These are phyloP conservation scores for Euspilapteryx auroguttella DNA, from an alignment of 2,888 invertebrate species.

Conservation along the genomic window DNA sequence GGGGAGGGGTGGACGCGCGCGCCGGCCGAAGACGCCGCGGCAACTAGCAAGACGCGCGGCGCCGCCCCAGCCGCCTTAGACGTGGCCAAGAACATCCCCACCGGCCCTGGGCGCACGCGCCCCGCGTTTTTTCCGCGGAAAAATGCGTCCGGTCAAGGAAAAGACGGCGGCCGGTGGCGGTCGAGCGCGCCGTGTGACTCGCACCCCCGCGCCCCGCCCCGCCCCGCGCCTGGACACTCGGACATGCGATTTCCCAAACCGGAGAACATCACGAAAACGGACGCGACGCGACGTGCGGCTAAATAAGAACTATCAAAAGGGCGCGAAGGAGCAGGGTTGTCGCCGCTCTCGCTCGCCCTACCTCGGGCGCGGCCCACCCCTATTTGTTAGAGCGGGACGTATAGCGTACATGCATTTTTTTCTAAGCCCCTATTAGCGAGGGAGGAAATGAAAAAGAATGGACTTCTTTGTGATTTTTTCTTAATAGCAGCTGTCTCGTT, in stretches of 20 bases:
- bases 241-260: slow-evolving; percentile 16
- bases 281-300: slow-evolving; percentile 42
- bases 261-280: slow-evolving; percentile 17
- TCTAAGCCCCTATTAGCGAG: slow-evolving; percentile 54
- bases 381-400: slow-evolving; percentile 40
- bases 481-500: slow-evolving; percentile 39
- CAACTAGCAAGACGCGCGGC: slow-evolving; percentile 57
- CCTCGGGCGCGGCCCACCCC: slow-evolving; percentile 36
- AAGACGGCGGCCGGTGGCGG: slow-evolving; percentile 38
- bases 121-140: slow-evolving; percentile 58
- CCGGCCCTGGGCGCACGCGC: slow-evolving; percentile 54
- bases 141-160: slow-evolving; percentile 59
- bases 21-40: slow-evolving; percentile 55
- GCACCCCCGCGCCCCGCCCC: slow-evolving; percentile 12
- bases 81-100: slow-evolving; percentile 56
- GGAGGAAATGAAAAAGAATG: slow-evolving; percentile 60
- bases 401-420: slow-evolving; percentile 45
- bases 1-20: slow-evolving; percentile 59
- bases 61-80: slow-evolving; percentile 60
- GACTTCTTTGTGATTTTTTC: slow-evolving; percentile 58
- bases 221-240: slow-evolving; percentile 13
- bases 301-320: slow-evolving; percentile 55
- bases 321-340: slow-evolving; percentile 35
- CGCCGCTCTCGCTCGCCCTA: slow-evolving; percentile 48
- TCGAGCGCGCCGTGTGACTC: slow-evolving; percentile 17